These are phyloP conservation scores for Eurosta solidaginis DNA, from an alignment of 1,140 invertebrate genomes.

Conservation along the genomic window DNA sequence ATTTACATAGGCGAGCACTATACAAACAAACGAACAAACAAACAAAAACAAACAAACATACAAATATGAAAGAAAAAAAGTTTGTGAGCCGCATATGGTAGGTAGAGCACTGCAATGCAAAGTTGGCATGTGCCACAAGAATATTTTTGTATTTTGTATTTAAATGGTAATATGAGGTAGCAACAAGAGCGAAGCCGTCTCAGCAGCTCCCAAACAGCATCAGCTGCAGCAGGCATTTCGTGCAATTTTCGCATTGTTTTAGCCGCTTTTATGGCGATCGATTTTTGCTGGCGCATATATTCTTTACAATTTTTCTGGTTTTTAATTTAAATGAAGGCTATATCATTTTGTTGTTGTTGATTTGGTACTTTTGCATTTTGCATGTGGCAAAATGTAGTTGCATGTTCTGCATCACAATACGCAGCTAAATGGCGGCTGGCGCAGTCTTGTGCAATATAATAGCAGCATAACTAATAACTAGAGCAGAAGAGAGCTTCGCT, in stretches of 20 bases:
- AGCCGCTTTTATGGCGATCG: conserved; percentile 19
- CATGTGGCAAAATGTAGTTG: conserved; percentile 14
- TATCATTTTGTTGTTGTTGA: not conserved
- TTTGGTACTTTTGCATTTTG: not conserved
- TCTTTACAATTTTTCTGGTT: conserved; percentile 25
- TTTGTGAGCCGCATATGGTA: not conserved
- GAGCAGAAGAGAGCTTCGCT: too few relatives aligned
- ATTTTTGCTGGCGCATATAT: conserved; percentile 9
- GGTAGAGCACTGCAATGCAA: not conserved
- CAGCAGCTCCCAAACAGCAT: not conserved
- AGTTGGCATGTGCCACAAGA: conserved; percentile 7
- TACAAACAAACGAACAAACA: too few relatives aligned
- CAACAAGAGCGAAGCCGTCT: too few relatives aligned
- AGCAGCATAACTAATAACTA: too few relatives aligned
- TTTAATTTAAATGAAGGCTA: conserved; percentile 17
- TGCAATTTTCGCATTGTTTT: conserved; percentile 20
- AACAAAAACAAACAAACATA: too few relatives aligned
- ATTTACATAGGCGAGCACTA: not conserved
- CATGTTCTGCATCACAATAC: conserved; percentile 1
- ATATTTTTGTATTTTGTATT: not conserved
- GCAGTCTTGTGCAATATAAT: too few relatives aligned
- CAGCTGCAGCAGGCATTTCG: not conserved
- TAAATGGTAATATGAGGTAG: not conserved
- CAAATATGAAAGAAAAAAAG: too few relatives aligned
- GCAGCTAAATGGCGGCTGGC: conserved; percentile 5